Conservation (phyloP, 2,113 vertebrate genomes). For the Seriola dumerili region DNA sequence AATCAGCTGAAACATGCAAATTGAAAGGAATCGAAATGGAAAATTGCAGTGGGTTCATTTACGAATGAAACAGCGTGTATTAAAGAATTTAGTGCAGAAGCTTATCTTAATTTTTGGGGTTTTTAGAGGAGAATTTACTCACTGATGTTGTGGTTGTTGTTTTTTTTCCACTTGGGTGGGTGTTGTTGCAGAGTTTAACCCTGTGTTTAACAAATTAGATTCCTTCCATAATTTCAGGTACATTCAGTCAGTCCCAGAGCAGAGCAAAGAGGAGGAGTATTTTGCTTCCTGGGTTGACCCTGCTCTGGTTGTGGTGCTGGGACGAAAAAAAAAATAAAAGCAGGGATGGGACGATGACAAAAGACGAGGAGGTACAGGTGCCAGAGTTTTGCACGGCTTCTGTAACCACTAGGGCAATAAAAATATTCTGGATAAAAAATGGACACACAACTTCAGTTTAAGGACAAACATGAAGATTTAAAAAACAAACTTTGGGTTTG, state of each 20-base stretch:
- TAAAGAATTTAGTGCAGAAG: slow-evolving; percentile 6
- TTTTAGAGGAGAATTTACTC: slow-evolving; percentile 26
- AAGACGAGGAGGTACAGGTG: slow-evolving; percentile 23
- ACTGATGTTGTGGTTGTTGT: slow-evolving; percentile 5
- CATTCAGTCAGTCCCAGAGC: slow-evolving; percentile 53
- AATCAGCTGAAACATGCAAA: slow-evolving; percentile 40
- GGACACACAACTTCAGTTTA: slow-evolving; percentile 26
- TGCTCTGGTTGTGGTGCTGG: slow-evolving; percentile 10
- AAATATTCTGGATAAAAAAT: slow-evolving; percentile 26
- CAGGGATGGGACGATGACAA: slow-evolving; percentile 8
- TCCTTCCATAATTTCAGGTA: slow-evolving; percentile 66
- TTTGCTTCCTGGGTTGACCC: slow-evolving; percentile 13
- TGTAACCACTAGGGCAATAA: slow-evolving; percentile 46
- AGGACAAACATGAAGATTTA: slow-evolving; percentile 29
- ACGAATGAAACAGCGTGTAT: neutral
- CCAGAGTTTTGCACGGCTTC: slow-evolving; percentile 19
- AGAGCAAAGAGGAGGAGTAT: slow-evolving; percentile 3
- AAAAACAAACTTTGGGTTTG: slow-evolving; percentile 25
- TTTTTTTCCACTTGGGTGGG: neutral
- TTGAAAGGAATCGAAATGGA: slow-evolving; percentile 34
- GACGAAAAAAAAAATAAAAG: neutral
- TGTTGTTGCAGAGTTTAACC: slow-evolving; percentile 24
- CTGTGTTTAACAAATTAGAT: slow-evolving; percentile 24
- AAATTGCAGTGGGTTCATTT: slow-evolving; percentile 23
- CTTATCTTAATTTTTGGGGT: neutral